Percentiles rank a stretch among this genome's conserved stretches.
These are phyloP conservation scores for Palythoa grandiflora DNA, from an alignment of 92 coral and sea anemone genomes.

Conservation along the genomic window DNA sequence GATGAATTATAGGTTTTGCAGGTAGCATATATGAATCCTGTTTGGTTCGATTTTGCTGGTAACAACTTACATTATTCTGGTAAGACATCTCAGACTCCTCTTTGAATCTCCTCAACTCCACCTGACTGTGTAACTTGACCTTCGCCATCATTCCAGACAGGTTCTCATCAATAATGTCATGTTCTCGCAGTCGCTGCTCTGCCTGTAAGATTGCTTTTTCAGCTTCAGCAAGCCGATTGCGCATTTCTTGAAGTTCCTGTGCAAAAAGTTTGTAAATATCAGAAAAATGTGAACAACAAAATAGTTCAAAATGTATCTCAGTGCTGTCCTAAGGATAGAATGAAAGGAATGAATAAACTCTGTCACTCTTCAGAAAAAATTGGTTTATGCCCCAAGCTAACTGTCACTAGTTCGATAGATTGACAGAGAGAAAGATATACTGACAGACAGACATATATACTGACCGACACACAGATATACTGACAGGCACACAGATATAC, in stretches of 20 bases:
- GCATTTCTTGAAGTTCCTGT: slow-evolving; percentile 91
- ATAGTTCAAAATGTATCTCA: no score
- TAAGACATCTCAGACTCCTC: slow-evolving; percentile 94
- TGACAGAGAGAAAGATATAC: no score
- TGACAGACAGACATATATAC: no score
- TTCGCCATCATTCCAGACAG: slow-evolving; percentile 95
- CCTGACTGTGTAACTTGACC: slow-evolving; percentile 90
- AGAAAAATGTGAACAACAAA: neutral
- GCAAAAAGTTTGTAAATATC: neutral
- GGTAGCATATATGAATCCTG: no score
- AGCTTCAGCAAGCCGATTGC: slow-evolving; percentile 86
- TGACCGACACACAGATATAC: no score
- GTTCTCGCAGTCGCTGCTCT: slow-evolving; percentile 94
- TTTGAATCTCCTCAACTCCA: slow-evolving; percentile 87
- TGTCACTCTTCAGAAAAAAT: no score
- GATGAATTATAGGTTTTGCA: no score
- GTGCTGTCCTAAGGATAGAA: no score
- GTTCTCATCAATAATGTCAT: slow-evolving; percentile 95
- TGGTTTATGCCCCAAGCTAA: no score
- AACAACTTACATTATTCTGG: slow-evolving; percentile 81
- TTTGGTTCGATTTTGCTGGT: neutral
- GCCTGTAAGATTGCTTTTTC: slow-evolving; percentile 87
- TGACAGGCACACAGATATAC: no score
- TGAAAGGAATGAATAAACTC: no score
- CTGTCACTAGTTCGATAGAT: no score